Conservation (phyloP, 2,888 invertebrate species). For the Auanema sp. region DNA sequence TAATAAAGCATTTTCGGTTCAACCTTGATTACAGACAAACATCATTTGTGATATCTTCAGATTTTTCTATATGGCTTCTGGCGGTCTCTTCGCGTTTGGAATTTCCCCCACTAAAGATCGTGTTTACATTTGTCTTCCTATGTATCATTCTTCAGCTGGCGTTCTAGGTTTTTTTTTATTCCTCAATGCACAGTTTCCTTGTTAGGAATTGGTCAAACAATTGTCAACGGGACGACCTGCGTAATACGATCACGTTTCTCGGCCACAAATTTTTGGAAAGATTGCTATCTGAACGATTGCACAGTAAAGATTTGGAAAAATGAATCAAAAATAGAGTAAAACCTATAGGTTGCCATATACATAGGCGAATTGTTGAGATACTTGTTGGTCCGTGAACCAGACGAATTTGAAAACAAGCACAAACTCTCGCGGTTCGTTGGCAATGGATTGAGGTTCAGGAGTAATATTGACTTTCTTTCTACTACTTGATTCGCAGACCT, state of each 20-base stretch:
- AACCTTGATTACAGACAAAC: not conserved
- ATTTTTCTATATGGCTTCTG: constrained; percentile 50
- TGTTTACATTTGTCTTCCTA: constrained; percentile 85
- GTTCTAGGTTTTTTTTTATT: constrained; percentile 11
- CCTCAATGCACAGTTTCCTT: not conserved
- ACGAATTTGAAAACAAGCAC: constrained; percentile 66
- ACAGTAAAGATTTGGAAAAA: constrained; percentile 84
- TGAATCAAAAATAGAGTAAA: not conserved
- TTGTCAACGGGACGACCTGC: constrained; percentile 74
- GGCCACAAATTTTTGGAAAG: constrained; percentile 85
- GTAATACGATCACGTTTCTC: constrained; percentile 88
- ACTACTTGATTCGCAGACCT: constrained; percentile 70
- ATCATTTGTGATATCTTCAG: constrained; percentile 63
- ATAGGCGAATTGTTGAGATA: constrained; percentile 70
- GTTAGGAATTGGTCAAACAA: constrained; percentile 52
- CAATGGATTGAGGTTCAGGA: constrained; percentile 75
- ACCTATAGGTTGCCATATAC: constrained; percentile 59
- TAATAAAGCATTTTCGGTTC: constrained; percentile 81
- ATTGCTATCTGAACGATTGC: constrained; percentile 87
- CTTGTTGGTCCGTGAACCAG: constrained; percentile 66
- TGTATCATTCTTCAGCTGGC: constrained; percentile 93
- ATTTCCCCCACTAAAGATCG: constrained; percentile 74
- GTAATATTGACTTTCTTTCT: not conserved
- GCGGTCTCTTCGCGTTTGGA: constrained; percentile 66
- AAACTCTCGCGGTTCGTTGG: constrained; percentile 78